These are phyloP conservation scores for Fragariocoptes setiger DNA, from an alignment of 1,140 invertebrate species.

Conservation along the genomic window DNA sequence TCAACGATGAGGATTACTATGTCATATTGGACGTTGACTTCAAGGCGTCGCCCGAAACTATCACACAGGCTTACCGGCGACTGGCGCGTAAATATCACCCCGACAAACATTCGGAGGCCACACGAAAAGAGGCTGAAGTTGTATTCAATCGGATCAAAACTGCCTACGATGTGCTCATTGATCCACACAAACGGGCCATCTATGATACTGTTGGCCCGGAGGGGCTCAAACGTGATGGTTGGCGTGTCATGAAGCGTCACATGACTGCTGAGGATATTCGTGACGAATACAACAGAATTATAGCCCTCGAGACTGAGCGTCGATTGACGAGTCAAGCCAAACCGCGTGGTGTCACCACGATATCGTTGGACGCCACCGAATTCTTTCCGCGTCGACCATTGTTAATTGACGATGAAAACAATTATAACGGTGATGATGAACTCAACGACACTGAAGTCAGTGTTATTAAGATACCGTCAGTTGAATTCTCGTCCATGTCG, in stretches of 20 bases:
- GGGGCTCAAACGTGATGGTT: constrained; percentile 59
- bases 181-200: constrained; percentile 41
- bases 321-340: constrained; percentile 53
- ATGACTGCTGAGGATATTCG: constrained; percentile 69
- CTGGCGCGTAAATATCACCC: constrained; percentile 72
- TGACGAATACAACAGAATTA: constrained; percentile 63
- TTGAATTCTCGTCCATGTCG: constrained; percentile 66
- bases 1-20: background rate
- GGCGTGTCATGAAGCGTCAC: constrained; percentile 50
- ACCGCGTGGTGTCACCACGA: constrained; percentile 41
- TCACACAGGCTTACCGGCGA: constrained; percentile 55
- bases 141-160: constrained; percentile 67
- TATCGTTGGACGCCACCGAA: constrained; percentile 69
- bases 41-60: constrained; percentile 55
- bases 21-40: constrained; percentile 10
- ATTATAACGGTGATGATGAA: constrained; percentile 9
- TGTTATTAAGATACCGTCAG: constrained; percentile 25
- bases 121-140: constrained; percentile 48
- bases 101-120: constrained; percentile 49
- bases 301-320: constrained; percentile 33
- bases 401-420: too few relatives aligned
- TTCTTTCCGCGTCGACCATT: constrained; percentile 42
- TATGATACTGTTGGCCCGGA: constrained; percentile 41
- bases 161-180: constrained; percentile 56
- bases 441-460: constrained; percentile 4